phyloP scores from a whole-genome alignment of 2,113 vertebrate species.

The Charina bottae region DNA sequence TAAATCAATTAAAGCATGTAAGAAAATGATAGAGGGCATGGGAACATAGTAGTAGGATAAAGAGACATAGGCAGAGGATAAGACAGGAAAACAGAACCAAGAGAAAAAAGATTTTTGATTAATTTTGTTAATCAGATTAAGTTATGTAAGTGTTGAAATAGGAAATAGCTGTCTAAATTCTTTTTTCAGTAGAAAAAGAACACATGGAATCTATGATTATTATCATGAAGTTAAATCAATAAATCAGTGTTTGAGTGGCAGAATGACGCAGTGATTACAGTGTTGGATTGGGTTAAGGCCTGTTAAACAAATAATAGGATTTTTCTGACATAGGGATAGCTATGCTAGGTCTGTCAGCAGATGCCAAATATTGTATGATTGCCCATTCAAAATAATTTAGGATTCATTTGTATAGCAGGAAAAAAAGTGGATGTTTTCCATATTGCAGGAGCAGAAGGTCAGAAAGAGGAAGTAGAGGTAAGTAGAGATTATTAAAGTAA shows the following conservation, averaged over 20 bases:
- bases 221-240: background rate
- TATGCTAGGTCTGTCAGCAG: background rate
- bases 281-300: background rate
- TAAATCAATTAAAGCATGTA: background rate
- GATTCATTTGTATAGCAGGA: background rate
- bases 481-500: background rate
- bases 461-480: background rate
- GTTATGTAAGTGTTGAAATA: background rate
- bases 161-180: background rate
- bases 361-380: background rate
- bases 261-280: background rate
- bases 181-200: background rate
- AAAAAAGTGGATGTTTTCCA: background rate
- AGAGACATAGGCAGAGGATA: background rate
- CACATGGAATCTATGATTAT: background rate
- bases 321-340: background rate
- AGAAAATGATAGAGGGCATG: background rate
- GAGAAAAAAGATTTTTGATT: background rate
- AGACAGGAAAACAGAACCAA: background rate
- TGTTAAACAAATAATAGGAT: background rate
- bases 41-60: background rate
- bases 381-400: background rate
- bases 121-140: background rate
- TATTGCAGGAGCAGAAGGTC: background rate
- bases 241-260: background rate